Percentiles rank a stretch among this genome's conserved stretches.
Evolutionary conservation across 2,888 invertebrate genomes (phyloP).

Genomic region (Brachyptera putata): DNA sequence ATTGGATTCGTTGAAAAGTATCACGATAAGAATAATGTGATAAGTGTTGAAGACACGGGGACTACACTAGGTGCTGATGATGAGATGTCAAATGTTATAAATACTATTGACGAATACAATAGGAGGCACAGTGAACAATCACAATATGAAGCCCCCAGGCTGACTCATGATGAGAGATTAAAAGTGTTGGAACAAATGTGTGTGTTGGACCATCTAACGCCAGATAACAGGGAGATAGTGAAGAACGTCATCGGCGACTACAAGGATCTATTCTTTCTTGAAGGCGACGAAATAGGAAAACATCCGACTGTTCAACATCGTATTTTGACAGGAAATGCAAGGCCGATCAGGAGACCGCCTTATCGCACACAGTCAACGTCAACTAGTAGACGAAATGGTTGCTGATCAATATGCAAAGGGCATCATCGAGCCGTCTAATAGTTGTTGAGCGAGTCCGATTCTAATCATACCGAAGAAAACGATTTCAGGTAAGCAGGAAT

Average conservation of each 20-base stretch:
- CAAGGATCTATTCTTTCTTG: background rate
- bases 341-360: background rate
- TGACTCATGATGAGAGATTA: too few species aligned
- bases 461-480: conserved; percentile 41
- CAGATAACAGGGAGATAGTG: background rate
- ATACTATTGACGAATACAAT: too few species aligned
- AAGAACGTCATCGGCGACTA: background rate
- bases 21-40: too few species aligned
- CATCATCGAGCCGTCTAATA: conserved; percentile 34
- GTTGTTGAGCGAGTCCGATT: conserved; percentile 40
- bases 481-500: conserved; percentile 23
- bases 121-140: too few species aligned
- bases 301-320: background rate
- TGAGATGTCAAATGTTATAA: too few species aligned
- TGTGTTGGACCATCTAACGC: background rate
- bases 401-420: conserved; percentile 26
- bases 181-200: too few species aligned
- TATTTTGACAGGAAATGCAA: conserved; percentile 2
- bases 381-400: conserved; percentile 22
- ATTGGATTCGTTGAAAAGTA: background rate
- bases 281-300: background rate
- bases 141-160: too few species aligned
- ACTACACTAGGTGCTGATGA: too few species aligned
- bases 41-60: too few species aligned
- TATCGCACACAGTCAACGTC: background rate